Percentiles rank a stretch among this genome's conserved stretches.
These are phyloP conservation scores for Petrocephalus schoutedeni DNA, from an alignment of 2,797 vertebrate genomes.

Conservation along the genomic window DNA sequence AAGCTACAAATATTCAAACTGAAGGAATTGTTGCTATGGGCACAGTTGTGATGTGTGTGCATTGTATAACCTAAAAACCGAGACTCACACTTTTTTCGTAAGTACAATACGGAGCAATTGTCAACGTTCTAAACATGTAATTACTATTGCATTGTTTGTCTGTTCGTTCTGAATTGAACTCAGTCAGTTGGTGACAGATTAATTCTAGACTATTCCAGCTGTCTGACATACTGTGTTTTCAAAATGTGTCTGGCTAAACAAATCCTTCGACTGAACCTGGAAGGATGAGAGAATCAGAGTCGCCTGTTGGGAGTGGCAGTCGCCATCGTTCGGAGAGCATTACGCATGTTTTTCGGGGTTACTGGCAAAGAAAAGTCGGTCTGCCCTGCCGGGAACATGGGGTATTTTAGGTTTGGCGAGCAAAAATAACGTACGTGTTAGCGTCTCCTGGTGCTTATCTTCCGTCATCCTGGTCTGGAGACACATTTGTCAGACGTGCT, in stretches of 20 bases:
- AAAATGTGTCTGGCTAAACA: slow-evolving; percentile 6
- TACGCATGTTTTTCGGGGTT: background rate
- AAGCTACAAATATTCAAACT: background rate
- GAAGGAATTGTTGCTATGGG: slow-evolving; percentile 5
- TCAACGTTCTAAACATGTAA: slow-evolving; percentile 9
- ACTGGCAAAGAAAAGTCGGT: background rate
- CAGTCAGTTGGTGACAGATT: slow-evolving; percentile 4
- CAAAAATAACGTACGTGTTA: background rate
- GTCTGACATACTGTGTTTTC: slow-evolving; percentile 1
- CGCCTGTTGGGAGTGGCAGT: background rate
- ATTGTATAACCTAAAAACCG: background rate
- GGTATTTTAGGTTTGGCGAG: background rate
- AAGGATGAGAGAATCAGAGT: background rate
- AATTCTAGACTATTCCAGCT: slow-evolving; percentile 16
- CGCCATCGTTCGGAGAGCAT: no score
- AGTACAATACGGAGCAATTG: background rate
- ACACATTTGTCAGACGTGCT: slow-evolving; percentile 44
- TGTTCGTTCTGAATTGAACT: background rate
- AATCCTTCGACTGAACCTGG: slow-evolving; percentile 6
- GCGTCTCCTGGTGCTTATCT: slow-evolving; percentile 37
- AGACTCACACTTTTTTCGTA: background rate
- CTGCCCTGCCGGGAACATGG: background rate
- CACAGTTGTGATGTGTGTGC: background rate
- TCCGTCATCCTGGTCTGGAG: slow-evolving; percentile 54
- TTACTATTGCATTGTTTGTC: slow-evolving; percentile 16